A percentile compares a stretch with the other conserved stretches of the same genome.
phyloP scores from a whole-genome alignment of 2,797 vertebrate species.

The Falco berigora region DNA sequence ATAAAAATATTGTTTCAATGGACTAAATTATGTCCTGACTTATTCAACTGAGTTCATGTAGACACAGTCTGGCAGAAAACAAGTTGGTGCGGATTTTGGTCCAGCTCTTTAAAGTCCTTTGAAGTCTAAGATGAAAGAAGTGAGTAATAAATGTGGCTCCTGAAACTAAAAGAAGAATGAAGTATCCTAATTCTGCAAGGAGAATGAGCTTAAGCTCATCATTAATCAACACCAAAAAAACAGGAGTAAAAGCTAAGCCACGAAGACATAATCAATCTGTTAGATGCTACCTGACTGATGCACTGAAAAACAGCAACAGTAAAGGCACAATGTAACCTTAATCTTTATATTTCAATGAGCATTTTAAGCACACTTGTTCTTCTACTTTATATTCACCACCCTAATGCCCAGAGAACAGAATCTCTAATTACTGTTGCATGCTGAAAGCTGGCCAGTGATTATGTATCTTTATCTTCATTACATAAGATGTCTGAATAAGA shows the following conservation, averaged over 20 bases:
- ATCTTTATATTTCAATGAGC: not conserved
- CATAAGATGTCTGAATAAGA: not conserved
- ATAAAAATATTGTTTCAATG: not conserved
- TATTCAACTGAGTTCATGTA: not conserved
- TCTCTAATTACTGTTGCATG: slow-evolving; percentile 29
- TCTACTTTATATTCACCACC: not conserved
- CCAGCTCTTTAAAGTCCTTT: not conserved
- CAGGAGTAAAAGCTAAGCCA: not conserved
- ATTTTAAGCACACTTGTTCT: not conserved
- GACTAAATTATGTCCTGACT: not conserved
- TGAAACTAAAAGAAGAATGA: not conserved
- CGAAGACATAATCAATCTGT: not conserved
- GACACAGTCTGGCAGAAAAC: not conserved
- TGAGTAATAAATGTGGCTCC: not conserved
- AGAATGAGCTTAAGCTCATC: slow-evolving; percentile 19
- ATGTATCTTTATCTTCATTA: slow-evolving; percentile 9
- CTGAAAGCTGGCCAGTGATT: slow-evolving; percentile 34
- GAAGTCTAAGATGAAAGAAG: not conserved
- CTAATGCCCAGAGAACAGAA: not conserved
- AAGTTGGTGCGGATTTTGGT: not conserved
- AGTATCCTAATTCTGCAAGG: not conserved
- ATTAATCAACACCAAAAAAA: not conserved
- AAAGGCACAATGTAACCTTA: not conserved
- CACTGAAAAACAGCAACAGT: not conserved
- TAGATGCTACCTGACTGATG: not conserved